Evolutionary conservation across 2,113 vertebrate genomes (phyloP).

Genomic region (Phocoena sinus): DNA sequence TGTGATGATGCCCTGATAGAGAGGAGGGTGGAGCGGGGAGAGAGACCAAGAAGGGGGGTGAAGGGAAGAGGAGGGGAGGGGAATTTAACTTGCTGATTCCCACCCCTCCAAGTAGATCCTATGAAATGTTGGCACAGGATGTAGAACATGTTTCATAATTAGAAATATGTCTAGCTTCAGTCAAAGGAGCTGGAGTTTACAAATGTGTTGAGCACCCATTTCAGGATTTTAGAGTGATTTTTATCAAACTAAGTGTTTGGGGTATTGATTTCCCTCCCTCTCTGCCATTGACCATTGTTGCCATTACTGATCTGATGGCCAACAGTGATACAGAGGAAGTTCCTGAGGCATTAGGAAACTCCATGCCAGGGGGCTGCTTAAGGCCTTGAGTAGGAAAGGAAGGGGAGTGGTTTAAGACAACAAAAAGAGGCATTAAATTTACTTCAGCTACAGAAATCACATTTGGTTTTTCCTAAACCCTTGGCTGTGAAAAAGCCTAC

Average conservation of each 20-base stretch:
- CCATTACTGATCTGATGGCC: background rate
- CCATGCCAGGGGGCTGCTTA: fast-evolving
- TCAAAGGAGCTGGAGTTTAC: background rate
- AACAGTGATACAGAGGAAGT: background rate
- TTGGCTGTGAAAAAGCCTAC: background rate
- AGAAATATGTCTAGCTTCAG: background rate
- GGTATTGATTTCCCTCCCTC: background rate
- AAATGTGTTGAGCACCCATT: background rate
- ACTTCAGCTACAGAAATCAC: background rate
- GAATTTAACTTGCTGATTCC: background rate
- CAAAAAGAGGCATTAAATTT: background rate
- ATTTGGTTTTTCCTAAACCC: background rate
- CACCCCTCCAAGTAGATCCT: background rate
- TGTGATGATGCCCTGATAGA: background rate
- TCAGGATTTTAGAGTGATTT: background rate
- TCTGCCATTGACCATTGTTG: background rate
- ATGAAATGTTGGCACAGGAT: background rate
- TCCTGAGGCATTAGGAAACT: background rate
- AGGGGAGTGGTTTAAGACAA: background rate
- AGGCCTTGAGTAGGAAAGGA: background rate
- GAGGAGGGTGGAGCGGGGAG: background rate
- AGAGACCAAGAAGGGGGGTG: fast-evolving
- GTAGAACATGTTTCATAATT: background rate
- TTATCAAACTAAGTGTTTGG: background rate
- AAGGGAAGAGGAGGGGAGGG: background rate